Evolutionary conservation across 2,797 vertebrate species (phyloP).

Genomic region (Tenualosa thibaudeaui): DNA sequence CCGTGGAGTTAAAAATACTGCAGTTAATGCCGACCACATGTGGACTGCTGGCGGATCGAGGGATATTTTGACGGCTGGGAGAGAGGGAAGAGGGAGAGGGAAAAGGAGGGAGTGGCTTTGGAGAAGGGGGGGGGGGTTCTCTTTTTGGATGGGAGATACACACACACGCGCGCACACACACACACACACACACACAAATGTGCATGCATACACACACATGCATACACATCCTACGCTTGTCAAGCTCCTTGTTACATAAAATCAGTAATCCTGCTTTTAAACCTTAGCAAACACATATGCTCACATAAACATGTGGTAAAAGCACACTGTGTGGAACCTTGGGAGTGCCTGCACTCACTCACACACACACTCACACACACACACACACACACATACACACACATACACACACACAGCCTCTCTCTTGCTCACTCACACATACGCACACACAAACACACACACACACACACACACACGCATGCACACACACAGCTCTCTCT

Average conservation of each 20-base stretch:
- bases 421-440: not conserved
- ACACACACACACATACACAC: not conserved
- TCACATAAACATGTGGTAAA: not conserved
- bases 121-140: slow-evolving; percentile 61
- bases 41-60: slow-evolving; percentile 73
- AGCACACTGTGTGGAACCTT: not conserved
- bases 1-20: slow-evolving; percentile 83
- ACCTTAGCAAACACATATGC: slow-evolving; percentile 13
- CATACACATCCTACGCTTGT: not conserved
- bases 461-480: not conserved
- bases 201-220: not conserved
- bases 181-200: slow-evolving; percentile 8
- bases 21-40: slow-evolving; percentile 84
- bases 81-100: slow-evolving; percentile 59
- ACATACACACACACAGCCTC: not conserved
- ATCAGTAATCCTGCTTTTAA: not conserved
- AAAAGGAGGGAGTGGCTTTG: slow-evolving; percentile 11
- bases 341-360: not conserved
- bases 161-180: slow-evolving; percentile 19
- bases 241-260: slow-evolving; percentile 12
- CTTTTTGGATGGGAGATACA: slow-evolving; percentile 56
- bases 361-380: not conserved
- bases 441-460: not conserved
- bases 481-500: not conserved
- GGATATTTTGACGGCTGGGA: slow-evolving; percentile 74